Evolutionary conservation across 2,797 vertebrate species (phyloP), one percentile per base, ranked within the genome.

Genomic region (Hephaestus fuliginosus): DNA sequence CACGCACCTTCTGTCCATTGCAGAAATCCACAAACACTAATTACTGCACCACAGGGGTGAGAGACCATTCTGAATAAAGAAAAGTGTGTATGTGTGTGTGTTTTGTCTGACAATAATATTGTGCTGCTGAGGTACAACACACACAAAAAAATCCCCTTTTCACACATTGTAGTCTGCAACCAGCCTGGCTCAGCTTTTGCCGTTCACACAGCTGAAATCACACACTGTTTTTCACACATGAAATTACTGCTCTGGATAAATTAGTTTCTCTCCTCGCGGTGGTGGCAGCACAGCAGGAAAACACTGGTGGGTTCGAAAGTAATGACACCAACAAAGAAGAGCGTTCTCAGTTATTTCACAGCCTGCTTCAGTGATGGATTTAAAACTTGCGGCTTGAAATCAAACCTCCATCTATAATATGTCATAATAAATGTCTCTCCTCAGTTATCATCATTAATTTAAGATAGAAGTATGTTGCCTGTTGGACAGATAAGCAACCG

Each of bases 11-110:
- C 83, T 81, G 78, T 66, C 66, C 53, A 44, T 81, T 53, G 25
- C n/a, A 30, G 46, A 83, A 62, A 66, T 70, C 33, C 63, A 71
- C 67, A 75, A 75, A 69, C 88, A 80, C 83, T 84, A 84, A 86
- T 87, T 82, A 86, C 60, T 78, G 79, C 86, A 69, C 78, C 63
- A 67, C 73, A 71, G 85, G 81, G 58, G 70, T 78, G 66, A 73
- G 17, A 70, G 60, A 51, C 68, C 67, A 56, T 51, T 76, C 41
- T 58, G 28, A 28, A 65, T 57, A 51, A 57, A 62, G 44, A 57
- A 18, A 48, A 62, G 44, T 76, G 61, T 83, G 74, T 70, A 63
- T 48, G 33, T 25, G 49, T 53, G 60, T 46, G 33, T n/a, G 28
- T 69, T 55, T 17, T 75, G 22, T 33, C 51, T 75, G 53, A 76